phyloP scores from a whole-genome alignment of 2,113 vertebrate genomes.

The Sander vitreus region DNA sequence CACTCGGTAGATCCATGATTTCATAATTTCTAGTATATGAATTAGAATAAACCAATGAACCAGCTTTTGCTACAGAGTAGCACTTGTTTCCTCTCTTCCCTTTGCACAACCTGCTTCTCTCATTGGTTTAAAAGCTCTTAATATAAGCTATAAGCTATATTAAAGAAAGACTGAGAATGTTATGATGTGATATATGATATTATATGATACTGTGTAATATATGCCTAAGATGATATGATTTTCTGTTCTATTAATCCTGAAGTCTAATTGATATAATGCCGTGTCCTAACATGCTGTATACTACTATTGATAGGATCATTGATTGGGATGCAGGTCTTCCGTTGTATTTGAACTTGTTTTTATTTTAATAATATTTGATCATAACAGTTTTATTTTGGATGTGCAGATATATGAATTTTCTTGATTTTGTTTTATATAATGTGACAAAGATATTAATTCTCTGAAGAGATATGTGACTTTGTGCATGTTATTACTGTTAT shows the following conservation, averaged over 20 bases:
- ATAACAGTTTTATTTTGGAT: constrained; percentile 40
- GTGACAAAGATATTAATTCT: constrained; percentile 47
- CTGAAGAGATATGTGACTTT: constrained; percentile 48
- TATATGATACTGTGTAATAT: constrained; percentile 30
- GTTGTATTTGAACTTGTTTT: constrained; percentile 42
- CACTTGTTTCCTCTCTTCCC: constrained; percentile 20
- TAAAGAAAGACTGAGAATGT: constrained; percentile 63
- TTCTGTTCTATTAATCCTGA: constrained; percentile 37
- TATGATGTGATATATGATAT: constrained; percentile 43
- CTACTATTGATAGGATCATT: constrained; percentile 20
- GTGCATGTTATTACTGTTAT: constrained; percentile 74
- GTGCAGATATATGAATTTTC: constrained; percentile 10
- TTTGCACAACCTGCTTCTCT: constrained; percentile 64
- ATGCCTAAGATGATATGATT: constrained; percentile 29
- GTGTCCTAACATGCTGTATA: constrained; percentile 31
- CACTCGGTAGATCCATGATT: constrained; percentile 14
- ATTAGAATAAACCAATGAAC: constrained; percentile 22
- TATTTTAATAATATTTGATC: constrained; percentile 20
- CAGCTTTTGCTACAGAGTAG: constrained; percentile 64
- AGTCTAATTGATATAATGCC: constrained; percentile 19
- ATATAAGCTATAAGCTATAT: constrained; percentile 67
- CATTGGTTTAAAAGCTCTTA: constrained; percentile 50
- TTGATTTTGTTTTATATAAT: constrained; percentile 25
- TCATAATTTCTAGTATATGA: constrained; percentile 15
- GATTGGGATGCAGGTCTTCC: constrained; percentile 76